Percentiles rank a stretch among this genome's conserved stretches.
These are phyloP conservation scores for Isichthys henryi DNA, from an alignment of 2,113 vertebrate species.

Conservation along the genomic window DNA sequence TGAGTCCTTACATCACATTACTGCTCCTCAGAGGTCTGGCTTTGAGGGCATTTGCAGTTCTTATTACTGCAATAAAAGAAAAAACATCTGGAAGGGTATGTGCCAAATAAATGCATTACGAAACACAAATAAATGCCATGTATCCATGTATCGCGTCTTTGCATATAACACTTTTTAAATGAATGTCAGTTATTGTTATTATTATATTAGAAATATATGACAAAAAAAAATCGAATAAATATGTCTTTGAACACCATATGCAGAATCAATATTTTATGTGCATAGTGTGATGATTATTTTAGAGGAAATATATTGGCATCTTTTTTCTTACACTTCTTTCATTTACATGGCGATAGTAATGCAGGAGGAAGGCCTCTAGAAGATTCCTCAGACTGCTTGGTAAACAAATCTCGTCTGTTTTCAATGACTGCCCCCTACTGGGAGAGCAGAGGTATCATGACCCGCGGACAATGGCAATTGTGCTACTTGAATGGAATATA, in stretches of 20 bases:
- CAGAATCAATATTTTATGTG: not conserved
- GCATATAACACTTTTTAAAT: not conserved
- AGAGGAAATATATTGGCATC: not conserved
- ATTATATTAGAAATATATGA: not conserved
- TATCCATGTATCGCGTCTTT: not conserved
- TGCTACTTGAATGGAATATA: not conserved
- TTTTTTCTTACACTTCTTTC: not conserved
- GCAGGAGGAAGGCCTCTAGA: not conserved
- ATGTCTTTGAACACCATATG: not conserved
- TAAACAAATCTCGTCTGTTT: not conserved
- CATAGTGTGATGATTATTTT: not conserved
- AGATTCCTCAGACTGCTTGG: not conserved
- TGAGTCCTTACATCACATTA: not conserved
- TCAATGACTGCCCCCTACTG: constrained; percentile 20
- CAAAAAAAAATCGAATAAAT: not conserved
- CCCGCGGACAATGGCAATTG: not conserved
- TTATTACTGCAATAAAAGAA: not conserved
- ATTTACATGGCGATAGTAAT: not conserved
- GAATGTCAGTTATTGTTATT: not conserved
- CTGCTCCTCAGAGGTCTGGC: not conserved
- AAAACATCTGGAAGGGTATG: not conserved
- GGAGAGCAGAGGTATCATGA: not conserved
- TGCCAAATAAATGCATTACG: not conserved
- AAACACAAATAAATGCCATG: not conserved
- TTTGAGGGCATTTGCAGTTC: not conserved